Conservation (phyloP, 2,797 vertebrate species). For the Percopsis omiscomaycus region DNA sequence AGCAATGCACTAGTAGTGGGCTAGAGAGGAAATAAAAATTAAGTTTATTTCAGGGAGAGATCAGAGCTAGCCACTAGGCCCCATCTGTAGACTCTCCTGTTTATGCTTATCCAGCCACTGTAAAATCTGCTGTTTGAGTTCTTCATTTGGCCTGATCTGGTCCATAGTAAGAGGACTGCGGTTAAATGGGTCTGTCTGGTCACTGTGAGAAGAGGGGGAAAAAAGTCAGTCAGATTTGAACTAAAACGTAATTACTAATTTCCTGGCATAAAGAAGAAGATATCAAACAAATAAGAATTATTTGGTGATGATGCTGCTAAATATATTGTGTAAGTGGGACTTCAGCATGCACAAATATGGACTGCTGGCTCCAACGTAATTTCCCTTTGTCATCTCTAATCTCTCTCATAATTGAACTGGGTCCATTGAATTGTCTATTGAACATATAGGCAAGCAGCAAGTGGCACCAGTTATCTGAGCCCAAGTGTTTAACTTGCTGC, state of each 20-base stretch:
- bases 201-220: constrained; percentile 73
- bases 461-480: too few species aligned
- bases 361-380: too few species aligned
- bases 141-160: constrained; percentile 95
- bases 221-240: constrained; percentile 1
- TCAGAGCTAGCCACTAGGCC: constrained; percentile 78
- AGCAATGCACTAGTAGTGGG: constrained; percentile 47
- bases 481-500: too few species aligned
- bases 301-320: not conserved
- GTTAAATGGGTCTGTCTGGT: constrained; percentile 99
- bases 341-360: too few species aligned
- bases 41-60: constrained; percentile 40
- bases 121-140: constrained; percentile 93
- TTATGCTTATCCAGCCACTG: constrained; percentile 92
- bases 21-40: constrained; percentile 36
- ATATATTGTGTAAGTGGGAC: too few species aligned
- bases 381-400: too few species aligned
- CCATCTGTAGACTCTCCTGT: constrained; percentile 83
- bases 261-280: not conserved
- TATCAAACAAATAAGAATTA: not conserved
- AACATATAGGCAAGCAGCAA: too few species aligned
- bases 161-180: constrained; percentile 99
- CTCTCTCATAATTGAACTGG: too few species aligned
- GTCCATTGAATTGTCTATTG: too few species aligned
- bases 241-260: constrained; percentile 1